phyloP scores from a whole-genome alignment of 2,797 vertebrate species.

The Pseudotriccus pelzelni region DNA sequence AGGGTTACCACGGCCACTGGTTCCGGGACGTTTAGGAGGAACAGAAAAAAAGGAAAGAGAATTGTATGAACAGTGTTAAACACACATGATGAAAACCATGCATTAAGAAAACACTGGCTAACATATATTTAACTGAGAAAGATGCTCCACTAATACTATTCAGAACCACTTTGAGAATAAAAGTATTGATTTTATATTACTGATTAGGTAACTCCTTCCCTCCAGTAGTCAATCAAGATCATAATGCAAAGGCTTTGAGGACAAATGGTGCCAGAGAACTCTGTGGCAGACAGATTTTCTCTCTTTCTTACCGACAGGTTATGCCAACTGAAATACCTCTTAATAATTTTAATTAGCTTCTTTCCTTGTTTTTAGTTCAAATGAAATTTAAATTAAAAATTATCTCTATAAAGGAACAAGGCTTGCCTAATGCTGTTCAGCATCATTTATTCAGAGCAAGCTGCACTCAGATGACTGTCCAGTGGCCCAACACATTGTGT shows the following conservation, averaged over 20 bases:
- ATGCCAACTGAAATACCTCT: conserved; percentile 8
- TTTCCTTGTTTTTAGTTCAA: conserved; percentile 32
- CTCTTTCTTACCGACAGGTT: not conserved
- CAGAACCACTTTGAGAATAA: not conserved
- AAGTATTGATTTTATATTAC: conserved; percentile 20
- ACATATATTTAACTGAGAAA: not conserved
- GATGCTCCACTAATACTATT: not conserved
- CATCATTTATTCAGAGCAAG: conserved; percentile 45
- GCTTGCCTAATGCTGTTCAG: conserved; percentile 26
- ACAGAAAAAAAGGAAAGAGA: not conserved
- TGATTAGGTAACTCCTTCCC: not conserved
- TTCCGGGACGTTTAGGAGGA: conserved; percentile 9
- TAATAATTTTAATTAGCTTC: conserved; percentile 35
- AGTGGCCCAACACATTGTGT: conserved; percentile 25
- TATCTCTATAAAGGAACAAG: conserved; percentile 30
- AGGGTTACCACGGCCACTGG: conserved; percentile 42
- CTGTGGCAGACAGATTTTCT: not conserved
- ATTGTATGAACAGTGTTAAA: not conserved
- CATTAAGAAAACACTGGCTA: not conserved
- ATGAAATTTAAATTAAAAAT: conserved; percentile 61
- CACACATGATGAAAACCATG: not conserved
- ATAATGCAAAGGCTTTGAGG: not conserved
- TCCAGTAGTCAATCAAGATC: not conserved
- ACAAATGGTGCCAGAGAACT: not conserved
- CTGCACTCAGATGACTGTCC: conserved; percentile 24